phyloP scores from a whole-genome alignment of 1,140 invertebrate species.

The Subanguina moxae region DNA sequence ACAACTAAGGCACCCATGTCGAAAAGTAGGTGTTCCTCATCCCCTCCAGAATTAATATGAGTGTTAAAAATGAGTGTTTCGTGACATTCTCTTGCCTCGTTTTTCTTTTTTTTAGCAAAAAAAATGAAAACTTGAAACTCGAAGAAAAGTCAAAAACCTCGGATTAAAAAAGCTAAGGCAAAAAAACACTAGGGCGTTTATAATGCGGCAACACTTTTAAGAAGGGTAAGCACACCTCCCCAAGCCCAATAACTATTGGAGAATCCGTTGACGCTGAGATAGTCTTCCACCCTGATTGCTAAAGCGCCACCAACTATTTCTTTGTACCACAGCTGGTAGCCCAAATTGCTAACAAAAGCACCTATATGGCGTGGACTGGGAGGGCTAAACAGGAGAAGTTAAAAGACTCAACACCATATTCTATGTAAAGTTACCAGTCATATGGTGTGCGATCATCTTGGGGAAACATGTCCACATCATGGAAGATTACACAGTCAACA shows the following conservation, averaged over 20 bases:
- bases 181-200: too few relatives aligned
- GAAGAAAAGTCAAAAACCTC: too few relatives aligned
- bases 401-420: too few relatives aligned
- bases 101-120: too few relatives aligned
- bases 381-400: too few relatives aligned
- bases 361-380: constrained; percentile 74
- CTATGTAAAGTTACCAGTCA: constrained; percentile 66
- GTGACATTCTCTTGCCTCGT: too few relatives aligned
- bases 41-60: too few relatives aligned
- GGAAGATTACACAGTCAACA: constrained; percentile 52
- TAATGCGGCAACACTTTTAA: background rate
- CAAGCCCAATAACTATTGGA: constrained; percentile 80
- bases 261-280: constrained; percentile 80
- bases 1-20: too few relatives aligned
- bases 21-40: too few relatives aligned
- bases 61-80: too few relatives aligned
- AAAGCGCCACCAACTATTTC: constrained; percentile 75
- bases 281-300: constrained; percentile 66
- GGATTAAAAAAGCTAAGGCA: too few relatives aligned
- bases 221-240: constrained; percentile 61
- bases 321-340: constrained; percentile 79
- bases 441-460: constrained; percentile 77
- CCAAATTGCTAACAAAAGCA: constrained; percentile 80
- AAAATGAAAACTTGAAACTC: too few relatives aligned
- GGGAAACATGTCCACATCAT: constrained; percentile 77